Evolutionary conservation across 2,888 invertebrate genomes (phyloP).

Genomic region (Thecocarcelia acutangulata): DNA sequence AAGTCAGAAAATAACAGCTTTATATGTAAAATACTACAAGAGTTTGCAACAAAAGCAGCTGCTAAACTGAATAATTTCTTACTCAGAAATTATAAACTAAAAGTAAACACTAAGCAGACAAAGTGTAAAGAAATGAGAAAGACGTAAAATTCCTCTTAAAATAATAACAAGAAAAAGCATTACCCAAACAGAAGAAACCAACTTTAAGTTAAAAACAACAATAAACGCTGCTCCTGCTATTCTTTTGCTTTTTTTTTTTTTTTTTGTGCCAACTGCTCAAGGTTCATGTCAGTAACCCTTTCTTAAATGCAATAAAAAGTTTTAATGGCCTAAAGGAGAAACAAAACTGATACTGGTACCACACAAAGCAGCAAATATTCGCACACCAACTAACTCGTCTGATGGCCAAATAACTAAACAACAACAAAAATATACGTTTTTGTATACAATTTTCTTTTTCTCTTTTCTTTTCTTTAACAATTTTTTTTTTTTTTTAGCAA

Average conservation of each 20-base stretch:
- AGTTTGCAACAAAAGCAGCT: conserved; percentile 35
- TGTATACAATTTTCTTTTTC: conserved; percentile 21
- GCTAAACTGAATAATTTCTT: conserved; percentile 1
- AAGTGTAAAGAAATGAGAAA: conserved; percentile 28
- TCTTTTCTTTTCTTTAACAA: not conserved
- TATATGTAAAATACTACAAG: not conserved
- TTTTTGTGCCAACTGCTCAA: conserved; percentile 64
- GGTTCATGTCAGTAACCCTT: conserved; percentile 71
- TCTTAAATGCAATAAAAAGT: conserved; percentile 64
- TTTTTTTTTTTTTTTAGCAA: conserved; percentile 44
- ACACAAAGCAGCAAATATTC: not conserved
- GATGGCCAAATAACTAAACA: conserved; percentile 46
- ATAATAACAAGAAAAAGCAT: not conserved
- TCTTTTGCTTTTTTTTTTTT: conserved; percentile 20
- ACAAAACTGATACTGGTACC: conserved; percentile 4
- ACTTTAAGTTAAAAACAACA: not conserved
- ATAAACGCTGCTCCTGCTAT: conserved; percentile 47
- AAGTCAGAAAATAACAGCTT: not conserved
- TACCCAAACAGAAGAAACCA: conserved; percentile 17
- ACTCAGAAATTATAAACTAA: not conserved
- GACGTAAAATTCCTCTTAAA: not conserved
- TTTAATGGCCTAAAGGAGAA: conserved; percentile 59
- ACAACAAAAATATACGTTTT: conserved; percentile 34
- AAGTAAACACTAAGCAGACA: conserved; percentile 19
- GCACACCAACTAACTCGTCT: conserved; percentile 56